phyloP scores from a whole-genome alignment of 2,888 invertebrate genomes.

The Drosophila cyrtoloma region DNA sequence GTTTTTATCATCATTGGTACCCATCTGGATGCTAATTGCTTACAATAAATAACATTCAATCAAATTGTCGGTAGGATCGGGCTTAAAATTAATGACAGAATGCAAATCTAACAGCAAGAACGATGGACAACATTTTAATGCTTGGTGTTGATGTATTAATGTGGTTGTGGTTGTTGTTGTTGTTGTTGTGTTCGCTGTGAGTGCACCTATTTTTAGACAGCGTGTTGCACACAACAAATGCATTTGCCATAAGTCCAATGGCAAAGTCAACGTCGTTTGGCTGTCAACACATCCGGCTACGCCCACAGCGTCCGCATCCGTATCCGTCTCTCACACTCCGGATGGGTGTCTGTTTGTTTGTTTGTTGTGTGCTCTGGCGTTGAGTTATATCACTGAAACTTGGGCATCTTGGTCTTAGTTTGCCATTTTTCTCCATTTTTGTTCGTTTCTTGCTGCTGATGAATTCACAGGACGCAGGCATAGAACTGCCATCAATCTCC shows the following conservation, averaged over 20 bases:
- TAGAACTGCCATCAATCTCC: conserved; percentile 32
- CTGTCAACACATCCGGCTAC: conserved; percentile 50
- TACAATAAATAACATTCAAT: conserved; percentile 29
- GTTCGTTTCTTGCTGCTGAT: conserved; percentile 43
- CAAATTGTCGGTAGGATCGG: conserved; percentile 4
- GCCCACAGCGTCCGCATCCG: conserved; percentile 25
- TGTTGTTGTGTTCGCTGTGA: not conserved
- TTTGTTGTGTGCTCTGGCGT: conserved; percentile 21
- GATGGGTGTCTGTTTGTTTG: not conserved
- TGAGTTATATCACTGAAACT: conserved; percentile 22
- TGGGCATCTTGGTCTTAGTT: conserved; percentile 59
- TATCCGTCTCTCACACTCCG: conserved; percentile 2
- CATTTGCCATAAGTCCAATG: conserved; percentile 55
- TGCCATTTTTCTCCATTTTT: conserved; percentile 69
- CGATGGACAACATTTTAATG: not conserved
- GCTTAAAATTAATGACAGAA: not conserved
- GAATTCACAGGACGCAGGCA: conserved; percentile 63
- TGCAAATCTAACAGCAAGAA: not conserved
- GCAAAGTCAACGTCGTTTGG: conserved; percentile 29
- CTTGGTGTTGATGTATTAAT: not conserved
- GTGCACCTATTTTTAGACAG: conserved; percentile 22
- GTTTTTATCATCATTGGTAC: not conserved
- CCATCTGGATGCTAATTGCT: not conserved
- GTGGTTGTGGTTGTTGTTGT: not conserved
- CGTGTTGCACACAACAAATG: conserved; percentile 63